Evolutionary conservation across 2,797 vertebrate genomes (phyloP).

Genomic region (Lepus townsendii): DNA sequence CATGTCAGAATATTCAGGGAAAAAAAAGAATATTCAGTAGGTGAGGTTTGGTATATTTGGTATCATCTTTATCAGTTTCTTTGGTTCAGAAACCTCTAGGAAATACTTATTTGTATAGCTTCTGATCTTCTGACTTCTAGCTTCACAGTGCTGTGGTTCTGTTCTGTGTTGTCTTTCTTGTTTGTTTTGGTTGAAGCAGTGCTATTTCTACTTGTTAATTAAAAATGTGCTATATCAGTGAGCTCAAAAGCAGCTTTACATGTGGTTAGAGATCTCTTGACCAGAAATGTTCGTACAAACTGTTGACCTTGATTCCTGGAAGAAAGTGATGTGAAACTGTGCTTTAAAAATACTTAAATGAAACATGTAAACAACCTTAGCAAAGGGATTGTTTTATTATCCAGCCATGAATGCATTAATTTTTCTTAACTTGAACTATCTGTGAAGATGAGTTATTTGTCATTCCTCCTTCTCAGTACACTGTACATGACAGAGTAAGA

Average conservation of each 20-base stretch:
- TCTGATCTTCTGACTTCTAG: conserved; percentile 15
- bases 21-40: background rate
- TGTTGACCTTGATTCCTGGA: conserved; percentile 41
- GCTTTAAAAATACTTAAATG: conserved; percentile 48
- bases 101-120: background rate
- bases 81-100: background rate
- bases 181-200: conserved; percentile 36
- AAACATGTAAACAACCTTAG: background rate
- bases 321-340: conserved; percentile 34
- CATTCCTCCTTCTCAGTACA: background rate
- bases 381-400: conserved; percentile 34
- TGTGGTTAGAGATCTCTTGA: conserved; percentile 46
- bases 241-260: background rate
- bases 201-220: conserved; percentile 29
- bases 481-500: background rate
- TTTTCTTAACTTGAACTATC: background rate
- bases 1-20: background rate
- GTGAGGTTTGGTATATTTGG: background rate
- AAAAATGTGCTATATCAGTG: background rate
- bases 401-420: background rate
- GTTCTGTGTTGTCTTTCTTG: background rate
- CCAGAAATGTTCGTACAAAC: background rate
- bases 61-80: conserved; percentile 40
- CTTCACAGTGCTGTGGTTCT: background rate
- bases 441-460: background rate